Evolutionary conservation across 2,113 vertebrate species (phyloP).

Genomic region (Ceyx margarethae): DNA sequence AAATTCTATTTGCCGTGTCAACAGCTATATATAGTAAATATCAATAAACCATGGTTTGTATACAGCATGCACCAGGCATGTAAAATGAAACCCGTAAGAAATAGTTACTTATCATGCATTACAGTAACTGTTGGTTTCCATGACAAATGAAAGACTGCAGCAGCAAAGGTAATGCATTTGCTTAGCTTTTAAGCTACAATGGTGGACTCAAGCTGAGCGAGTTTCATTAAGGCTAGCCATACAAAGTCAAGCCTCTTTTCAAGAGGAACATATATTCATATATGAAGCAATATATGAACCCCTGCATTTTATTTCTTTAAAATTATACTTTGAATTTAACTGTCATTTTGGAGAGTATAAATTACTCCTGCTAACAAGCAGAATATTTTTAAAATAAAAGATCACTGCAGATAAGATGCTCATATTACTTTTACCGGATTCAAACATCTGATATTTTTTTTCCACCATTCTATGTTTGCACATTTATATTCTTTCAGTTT

Average conservation of each 20-base stretch:
- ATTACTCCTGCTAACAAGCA: no score
- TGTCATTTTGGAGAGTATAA: not conserved
- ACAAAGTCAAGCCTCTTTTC: not conserved
- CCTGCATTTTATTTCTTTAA: not conserved
- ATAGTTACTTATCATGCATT: not conserved
- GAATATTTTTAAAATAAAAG: no score
- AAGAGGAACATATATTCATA: not conserved
- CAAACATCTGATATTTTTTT: not conserved
- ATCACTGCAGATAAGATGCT: not conserved
- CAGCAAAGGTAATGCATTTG: not conserved
- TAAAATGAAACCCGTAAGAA: not conserved
- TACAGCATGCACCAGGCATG: accelerated
- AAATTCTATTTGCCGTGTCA: not conserved
- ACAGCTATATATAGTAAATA: not conserved
- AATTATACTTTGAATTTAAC: not conserved
- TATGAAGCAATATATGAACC: not conserved
- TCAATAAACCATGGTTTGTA: not conserved
- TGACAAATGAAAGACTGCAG: not conserved
- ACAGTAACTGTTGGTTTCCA: not conserved
- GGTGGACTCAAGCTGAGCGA: not conserved
- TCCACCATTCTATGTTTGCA: not conserved
- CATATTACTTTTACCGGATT: not conserved
- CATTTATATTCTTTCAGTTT: not conserved
- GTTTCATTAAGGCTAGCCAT: not conserved
- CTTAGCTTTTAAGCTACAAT: not conserved